Conservation (phyloP, 53 echinoderm and acorn worm species). For the Holothuria leucospilota region DNA sequence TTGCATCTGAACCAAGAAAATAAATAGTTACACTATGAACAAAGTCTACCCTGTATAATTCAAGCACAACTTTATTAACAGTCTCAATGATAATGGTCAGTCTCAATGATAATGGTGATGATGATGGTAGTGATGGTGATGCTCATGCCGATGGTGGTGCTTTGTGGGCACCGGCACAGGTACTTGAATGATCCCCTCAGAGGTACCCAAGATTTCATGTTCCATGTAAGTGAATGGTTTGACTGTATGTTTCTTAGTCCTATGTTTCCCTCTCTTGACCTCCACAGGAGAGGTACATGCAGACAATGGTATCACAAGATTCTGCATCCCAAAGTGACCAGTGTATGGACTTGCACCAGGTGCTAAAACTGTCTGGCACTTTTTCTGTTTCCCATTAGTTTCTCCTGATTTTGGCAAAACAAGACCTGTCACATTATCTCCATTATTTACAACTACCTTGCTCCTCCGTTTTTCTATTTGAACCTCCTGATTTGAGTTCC, state of each 20-base stretch:
- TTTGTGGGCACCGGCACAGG: conserved; percentile 28
- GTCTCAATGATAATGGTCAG: conserved; percentile 10
- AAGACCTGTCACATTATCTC: not conserved
- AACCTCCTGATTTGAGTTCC: conserved; percentile 28
- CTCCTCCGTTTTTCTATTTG: not conserved
- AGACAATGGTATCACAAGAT: conserved; percentile 39
- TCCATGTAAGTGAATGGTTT: conserved; percentile 91
- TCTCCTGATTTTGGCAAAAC: conserved; percentile 39
- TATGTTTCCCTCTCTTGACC: conserved; percentile 4
- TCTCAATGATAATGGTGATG: conserved; percentile 84
- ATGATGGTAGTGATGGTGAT: conserved; percentile 92
- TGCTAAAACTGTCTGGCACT: conserved; percentile 49
- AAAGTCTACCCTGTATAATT: too few relatives aligned
- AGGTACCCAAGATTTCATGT: conserved; percentile 77
- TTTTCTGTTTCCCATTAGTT: conserved; percentile 3
- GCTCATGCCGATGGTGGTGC: conserved; percentile 95
- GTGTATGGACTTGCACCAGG: conserved; percentile 26
- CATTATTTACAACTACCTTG: not conserved
- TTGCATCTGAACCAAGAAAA: too few relatives aligned
- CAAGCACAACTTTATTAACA: not conserved
- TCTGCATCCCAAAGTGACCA: conserved; percentile 26
- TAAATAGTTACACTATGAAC: too few relatives aligned
- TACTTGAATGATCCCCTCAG: conserved; percentile 61
- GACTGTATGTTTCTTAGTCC: conserved; percentile 58
- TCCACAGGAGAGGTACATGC: conserved; percentile 32